Evolutionary conservation across 2,888 invertebrate genomes (phyloP), one percentile per base, ranked within the genome.

Genomic region (Polydrusus pterygomalis): DNA sequence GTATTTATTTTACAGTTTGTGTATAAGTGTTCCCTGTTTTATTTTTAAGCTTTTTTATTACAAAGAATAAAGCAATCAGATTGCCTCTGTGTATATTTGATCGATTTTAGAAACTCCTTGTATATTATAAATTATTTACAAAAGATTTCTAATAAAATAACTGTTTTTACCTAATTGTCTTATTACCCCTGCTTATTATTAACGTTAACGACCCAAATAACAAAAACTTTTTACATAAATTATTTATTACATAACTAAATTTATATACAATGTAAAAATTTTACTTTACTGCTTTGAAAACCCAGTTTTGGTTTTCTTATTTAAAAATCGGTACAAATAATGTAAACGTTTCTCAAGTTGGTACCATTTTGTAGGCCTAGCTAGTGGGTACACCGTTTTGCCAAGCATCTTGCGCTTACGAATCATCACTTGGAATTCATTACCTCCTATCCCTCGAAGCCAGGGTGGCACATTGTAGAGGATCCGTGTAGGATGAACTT

Each of bases 401-500:
- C 88, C 85, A 82, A 93, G 89, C 86, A 94, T 90, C 84, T 92
- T 93, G 72, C 90, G 90, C 86, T 95, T 96, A 60, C 96, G 89
- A 13, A 96, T 83, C 67, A 94, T 87, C 77, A 94, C 91, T 87
- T 95, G 93, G 85, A 91, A 95, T 88, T 98, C 97, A 84, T 95
- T 94, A 0, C 96, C 97, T 15, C 90, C 91, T 60, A 97, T 93
- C 63, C 98, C 98, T 82, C 95, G 91, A 43, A 99, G 89, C 98
- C 98, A 99, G 0, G 91, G 88, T 0, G 98, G 98, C 7, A 97
- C 91, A 77, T 93, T 92, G 84, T 97, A 97, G 13, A 97, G 87
- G 13, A 97, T 91, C 85, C 92, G 93, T 0, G 94, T 93, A 0
- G 98, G 98, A 86, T 97, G 96, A 71, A 92, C 79, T 15, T 90